Percentiles rank a stretch among this genome's conserved stretches.
phyloP scores from a whole-genome alignment of 2,797 vertebrate genomes.

The Echeneis naucrates region DNA sequence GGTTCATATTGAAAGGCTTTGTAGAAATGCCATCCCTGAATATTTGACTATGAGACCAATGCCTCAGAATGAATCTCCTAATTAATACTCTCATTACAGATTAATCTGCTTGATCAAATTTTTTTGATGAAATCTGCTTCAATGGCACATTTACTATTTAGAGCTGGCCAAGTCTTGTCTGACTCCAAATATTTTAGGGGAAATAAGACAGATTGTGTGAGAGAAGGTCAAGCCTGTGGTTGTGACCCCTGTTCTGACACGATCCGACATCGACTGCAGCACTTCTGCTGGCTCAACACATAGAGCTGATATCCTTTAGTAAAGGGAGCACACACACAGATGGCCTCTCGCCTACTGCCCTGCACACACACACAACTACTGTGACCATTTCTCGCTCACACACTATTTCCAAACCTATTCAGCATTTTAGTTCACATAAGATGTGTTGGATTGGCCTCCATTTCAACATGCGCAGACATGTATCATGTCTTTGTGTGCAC shows the following conservation, averaged over 20 bases:
- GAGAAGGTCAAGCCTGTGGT: slow-evolving; percentile 27
- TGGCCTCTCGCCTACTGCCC: slow-evolving; percentile 17
- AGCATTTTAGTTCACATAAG: slow-evolving; percentile 49
- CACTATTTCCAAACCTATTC: slow-evolving; percentile 31
- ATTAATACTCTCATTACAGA: background rate
- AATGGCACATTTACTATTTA: slow-evolving; percentile 40
- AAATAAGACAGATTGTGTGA: slow-evolving; percentile 27
- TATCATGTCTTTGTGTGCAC: background rate
- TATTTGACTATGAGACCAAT: background rate
- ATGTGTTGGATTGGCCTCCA: slow-evolving; percentile 43
- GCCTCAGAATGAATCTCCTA: background rate
- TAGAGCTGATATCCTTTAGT: slow-evolving; percentile 77
- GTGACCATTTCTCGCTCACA: slow-evolving; percentile 12
- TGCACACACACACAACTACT: slow-evolving; percentile 24
- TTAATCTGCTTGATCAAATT: no score
- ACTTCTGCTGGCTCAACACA: slow-evolving; percentile 79
- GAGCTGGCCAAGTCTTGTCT: slow-evolving; percentile 27
- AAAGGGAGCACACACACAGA: slow-evolving; percentile 50
- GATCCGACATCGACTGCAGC: slow-evolving; percentile 75
- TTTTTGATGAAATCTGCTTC: no score
- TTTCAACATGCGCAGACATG: slow-evolving; percentile 18
- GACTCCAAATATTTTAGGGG: slow-evolving; percentile 34
- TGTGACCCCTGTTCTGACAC: slow-evolving; percentile 58
- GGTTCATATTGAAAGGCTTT: background rate
- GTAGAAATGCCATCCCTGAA: background rate